These are phyloP conservation scores for Acrobasis consociella DNA, from an alignment of 2,888 invertebrate species.

Conservation along the genomic window DNA sequence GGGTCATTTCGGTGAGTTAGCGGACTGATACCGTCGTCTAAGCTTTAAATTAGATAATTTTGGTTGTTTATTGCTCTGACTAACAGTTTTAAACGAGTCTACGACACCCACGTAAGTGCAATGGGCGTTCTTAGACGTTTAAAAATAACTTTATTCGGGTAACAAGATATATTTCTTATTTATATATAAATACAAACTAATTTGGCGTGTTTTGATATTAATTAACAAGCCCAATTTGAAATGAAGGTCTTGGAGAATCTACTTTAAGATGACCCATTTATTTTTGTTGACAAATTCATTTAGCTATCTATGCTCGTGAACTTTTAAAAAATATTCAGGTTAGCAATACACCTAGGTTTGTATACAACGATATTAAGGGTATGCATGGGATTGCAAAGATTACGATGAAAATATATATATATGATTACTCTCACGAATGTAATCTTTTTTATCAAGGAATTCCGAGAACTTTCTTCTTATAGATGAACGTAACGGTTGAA, in stretches of 20 bases:
- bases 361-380: no score
- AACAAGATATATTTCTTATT: conserved; percentile 30
- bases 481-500: conserved; percentile 48
- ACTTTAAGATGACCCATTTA: conserved; percentile 27
- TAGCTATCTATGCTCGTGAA: no score
- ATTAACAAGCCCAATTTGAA: conserved; percentile 25
- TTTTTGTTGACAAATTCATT: not conserved
- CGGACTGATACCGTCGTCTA: conserved; percentile 55
- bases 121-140: conserved; percentile 59
- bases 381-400: no score
- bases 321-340: no score
- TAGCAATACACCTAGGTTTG: no score
- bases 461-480: conserved; percentile 54
- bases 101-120: conserved; percentile 65
- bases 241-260: conserved; percentile 28
- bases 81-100: conserved; percentile 64
- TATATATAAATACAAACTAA: conserved; percentile 26
- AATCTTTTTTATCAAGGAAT: conserved; percentile 26
- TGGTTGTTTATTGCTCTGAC: conserved; percentile 70
- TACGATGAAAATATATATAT: no score
- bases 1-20: conserved; percentile 33
- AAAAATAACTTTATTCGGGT: conserved; percentile 24
- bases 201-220: conserved; percentile 23
- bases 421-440: not conserved
- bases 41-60: conserved; percentile 63